These are phyloP conservation scores for Laticauda colubrina DNA, from an alignment of 2,113 vertebrate species.

Conservation along the genomic window DNA sequence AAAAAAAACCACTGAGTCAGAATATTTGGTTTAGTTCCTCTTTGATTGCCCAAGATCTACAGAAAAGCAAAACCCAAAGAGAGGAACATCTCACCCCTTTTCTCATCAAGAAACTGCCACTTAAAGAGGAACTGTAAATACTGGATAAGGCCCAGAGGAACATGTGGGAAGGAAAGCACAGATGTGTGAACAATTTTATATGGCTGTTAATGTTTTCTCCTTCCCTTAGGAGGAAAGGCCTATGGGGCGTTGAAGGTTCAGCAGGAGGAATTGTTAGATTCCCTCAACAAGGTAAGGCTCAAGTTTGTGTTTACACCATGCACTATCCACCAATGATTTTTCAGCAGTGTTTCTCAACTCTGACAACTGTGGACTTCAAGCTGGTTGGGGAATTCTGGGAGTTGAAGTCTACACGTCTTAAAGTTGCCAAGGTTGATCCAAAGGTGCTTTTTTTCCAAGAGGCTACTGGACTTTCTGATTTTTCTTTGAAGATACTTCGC, in stretches of 20 bases:
- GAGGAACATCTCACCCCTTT: too few relatives aligned
- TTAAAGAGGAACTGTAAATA: not conserved
- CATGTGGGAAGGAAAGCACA: not conserved
- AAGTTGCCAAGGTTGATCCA: not conserved
- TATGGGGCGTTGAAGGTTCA: conserved; percentile 74
- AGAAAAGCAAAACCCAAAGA: not conserved
- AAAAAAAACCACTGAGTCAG: not conserved
- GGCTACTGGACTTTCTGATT: too few relatives aligned
- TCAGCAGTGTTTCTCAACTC: not conserved
- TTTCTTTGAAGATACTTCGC: too few relatives aligned
- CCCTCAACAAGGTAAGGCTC: conserved; percentile 61
- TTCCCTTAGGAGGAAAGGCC: conserved; percentile 75
- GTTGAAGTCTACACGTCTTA: not conserved
- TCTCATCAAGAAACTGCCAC: not conserved
- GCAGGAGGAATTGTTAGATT: conserved; percentile 74
- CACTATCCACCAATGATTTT: not conserved
- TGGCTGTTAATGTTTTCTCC: not conserved
- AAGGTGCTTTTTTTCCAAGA: too few relatives aligned
- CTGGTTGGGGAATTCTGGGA: not conserved
- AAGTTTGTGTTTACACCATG: not conserved
- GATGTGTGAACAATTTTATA: not conserved
- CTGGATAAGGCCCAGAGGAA: not conserved
- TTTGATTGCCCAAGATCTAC: not conserved
- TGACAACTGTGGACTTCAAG: not conserved
- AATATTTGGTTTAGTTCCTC: conserved; percentile 26